Percentiles rank a stretch among this genome's conserved stretches.
Conservation (phyloP, 2,797 vertebrate genomes). For the Pantherophis alleghaniensis region DNA sequence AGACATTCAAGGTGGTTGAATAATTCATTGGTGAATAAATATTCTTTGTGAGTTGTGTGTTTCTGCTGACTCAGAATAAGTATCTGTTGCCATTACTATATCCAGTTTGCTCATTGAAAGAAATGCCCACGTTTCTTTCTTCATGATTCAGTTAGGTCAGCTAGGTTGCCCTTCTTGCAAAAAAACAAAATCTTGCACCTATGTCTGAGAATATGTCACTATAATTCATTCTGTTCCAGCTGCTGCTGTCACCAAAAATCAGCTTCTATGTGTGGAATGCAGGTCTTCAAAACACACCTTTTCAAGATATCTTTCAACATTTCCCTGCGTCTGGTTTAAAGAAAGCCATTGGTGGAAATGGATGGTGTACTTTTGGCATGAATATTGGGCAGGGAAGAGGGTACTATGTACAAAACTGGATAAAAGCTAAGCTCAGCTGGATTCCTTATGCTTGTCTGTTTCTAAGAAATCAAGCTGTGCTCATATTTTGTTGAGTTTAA, state of each 20-base stretch:
- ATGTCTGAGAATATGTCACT: background rate
- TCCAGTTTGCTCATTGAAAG: slow-evolving; percentile 29
- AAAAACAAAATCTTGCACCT: slow-evolving; percentile 25
- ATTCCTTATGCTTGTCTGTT: background rate
- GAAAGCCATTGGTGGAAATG: background rate
- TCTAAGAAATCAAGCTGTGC: background rate
- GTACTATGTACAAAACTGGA: background rate
- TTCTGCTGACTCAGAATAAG: slow-evolving; percentile 43
- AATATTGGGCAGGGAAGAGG: fast-evolving
- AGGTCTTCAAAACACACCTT: background rate
- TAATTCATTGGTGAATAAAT: slow-evolving; percentile 59
- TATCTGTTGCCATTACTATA: slow-evolving; percentile 19
- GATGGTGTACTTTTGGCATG: background rate
- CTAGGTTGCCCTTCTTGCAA: background rate
- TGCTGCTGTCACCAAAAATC: background rate
- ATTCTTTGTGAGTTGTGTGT: slow-evolving; percentile 37
- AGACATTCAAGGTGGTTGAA: slow-evolving; percentile 40
- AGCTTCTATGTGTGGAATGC: background rate
- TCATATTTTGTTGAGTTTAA: background rate
- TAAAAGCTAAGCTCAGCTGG: background rate
- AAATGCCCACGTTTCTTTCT: slow-evolving; percentile 31
- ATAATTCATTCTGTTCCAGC: background rate
- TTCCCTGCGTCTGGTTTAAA: background rate
- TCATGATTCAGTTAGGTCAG: slow-evolving; percentile 12
- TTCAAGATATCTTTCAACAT: background rate